These are phyloP conservation scores for Botia almorhae DNA, from an alignment of 2,797 vertebrate species.

Conservation along the genomic window DNA sequence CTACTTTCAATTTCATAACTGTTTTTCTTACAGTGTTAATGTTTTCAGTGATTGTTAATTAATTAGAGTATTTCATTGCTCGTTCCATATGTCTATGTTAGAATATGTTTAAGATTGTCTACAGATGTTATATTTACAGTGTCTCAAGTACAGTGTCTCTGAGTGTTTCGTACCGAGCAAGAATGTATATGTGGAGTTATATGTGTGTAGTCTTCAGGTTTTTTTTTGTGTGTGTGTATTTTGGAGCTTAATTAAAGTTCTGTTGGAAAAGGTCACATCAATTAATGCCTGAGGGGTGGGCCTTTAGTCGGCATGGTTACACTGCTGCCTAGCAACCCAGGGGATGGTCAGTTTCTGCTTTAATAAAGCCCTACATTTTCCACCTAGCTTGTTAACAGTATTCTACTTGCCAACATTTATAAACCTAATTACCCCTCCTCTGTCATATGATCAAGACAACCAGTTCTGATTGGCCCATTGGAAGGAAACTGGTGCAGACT, in stretches of 20 bases:
- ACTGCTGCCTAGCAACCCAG: constrained; percentile 73
- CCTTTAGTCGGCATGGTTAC: constrained; percentile 80
- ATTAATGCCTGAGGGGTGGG: constrained; percentile 79
- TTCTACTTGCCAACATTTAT: constrained; percentile 54
- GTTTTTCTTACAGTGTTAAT: neutral
- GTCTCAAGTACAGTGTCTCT: no score
- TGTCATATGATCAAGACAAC: constrained; percentile 50
- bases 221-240: constrained; percentile 66
- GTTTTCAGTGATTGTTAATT: no score
- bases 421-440: constrained; percentile 49
- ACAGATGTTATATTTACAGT: constrained; percentile 21
- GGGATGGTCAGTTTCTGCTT: constrained; percentile 72
- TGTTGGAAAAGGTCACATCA: constrained; percentile 85
- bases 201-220: constrained; percentile 56
- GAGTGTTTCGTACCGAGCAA: neutral
- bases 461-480: constrained; percentile 53
- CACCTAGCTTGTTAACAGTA: constrained; percentile 53
- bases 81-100: neutral
- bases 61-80: neutral
- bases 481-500: constrained; percentile 16
- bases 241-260: constrained; percentile 85
- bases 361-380: constrained; percentile 77
- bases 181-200: constrained; percentile 26
- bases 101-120: neutral
- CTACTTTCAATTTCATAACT: neutral